Base-by-base conservation (phyloP, 1,140 invertebrate genomes). In the Zaprionus ornatus region DNA sequence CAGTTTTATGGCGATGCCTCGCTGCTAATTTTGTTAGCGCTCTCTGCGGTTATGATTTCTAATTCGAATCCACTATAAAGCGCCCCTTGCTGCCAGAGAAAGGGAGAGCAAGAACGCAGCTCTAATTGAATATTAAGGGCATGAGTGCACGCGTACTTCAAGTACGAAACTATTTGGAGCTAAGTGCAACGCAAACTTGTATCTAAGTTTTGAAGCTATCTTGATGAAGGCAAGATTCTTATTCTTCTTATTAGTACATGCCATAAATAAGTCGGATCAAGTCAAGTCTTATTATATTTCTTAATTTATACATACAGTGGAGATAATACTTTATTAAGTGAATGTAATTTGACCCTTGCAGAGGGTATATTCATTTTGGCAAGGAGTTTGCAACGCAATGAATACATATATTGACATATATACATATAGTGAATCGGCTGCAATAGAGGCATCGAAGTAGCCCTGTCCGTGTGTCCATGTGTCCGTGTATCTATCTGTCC, bases 21-120 rank as follows among this genome's bases (percentile, higher is more conserved):
- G 61, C 21, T 35, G 55, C 48, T 79, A 77, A 86, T 77, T 72
- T 64, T 10, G 62, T 79, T 87, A 74, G 52, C 52, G 62, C 56
- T 42, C 29, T 19, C 23, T 23, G 52, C 13, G 60, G 40, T 65
- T 76, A 83, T 83, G 80, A 65, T 65, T 85, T 75, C 57, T 66
- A 77, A 84, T 73, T 85, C 42, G 21, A 70, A 65, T 76, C 42
- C 61, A 74, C 21, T 55, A 35, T 27, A 12, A 54, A 61, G 23
- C 25, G 19, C 19, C 17, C n/a, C 7, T 0, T 17, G n/a, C 2
- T 17, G n/a, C 2, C 0, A 3, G 40, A 45, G n/a, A 9, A n/a
- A 17, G 40, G 3, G 6, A 17, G 6, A 17, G 40, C 6, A 3
- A 17, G n/a, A 56, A 3, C 5, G 29, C 15, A 32, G 54, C 15